These are phyloP conservation scores for Varanus komodoensis DNA, from an alignment of 2,113 vertebrate species.

Conservation along the genomic window DNA sequence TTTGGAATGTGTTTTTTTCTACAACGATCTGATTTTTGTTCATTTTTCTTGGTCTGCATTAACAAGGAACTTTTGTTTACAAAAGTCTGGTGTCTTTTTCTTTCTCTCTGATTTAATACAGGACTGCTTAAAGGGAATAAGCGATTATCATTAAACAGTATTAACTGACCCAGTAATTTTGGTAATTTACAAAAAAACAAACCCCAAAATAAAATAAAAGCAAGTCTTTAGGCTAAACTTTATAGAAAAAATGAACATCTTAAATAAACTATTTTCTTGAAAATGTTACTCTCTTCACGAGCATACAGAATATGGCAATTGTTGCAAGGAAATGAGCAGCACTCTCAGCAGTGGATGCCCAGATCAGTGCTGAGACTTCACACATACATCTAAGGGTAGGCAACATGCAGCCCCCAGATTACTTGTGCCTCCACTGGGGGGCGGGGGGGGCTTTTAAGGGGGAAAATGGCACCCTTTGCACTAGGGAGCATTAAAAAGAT, in stretches of 20 bases:
- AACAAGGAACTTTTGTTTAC: conserved; percentile 44
- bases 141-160: conserved; percentile 38
- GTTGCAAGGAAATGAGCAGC: not conserved
- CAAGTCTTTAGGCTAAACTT: conserved; percentile 59
- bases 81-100: conserved; percentile 49
- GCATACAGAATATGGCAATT: not conserved
- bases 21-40: not conserved
- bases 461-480: too few relatives aligned
- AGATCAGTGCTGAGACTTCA: too few relatives aligned
- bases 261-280: conserved; percentile 48
- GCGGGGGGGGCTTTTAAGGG: too few relatives aligned
- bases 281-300: conserved; percentile 29
- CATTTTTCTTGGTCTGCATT: not conserved
- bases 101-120: conserved; percentile 11
- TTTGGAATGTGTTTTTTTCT: not conserved
- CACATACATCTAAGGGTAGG: not conserved
- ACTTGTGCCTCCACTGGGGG: too few relatives aligned
- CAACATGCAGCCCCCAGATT: too few relatives aligned
- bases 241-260: conserved; percentile 54
- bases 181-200: conserved; percentile 4
- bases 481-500: too few relatives aligned
- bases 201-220: not conserved
- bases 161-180: conserved; percentile 36
- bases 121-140: conserved; percentile 23
- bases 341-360: not conserved